Evolutionary conservation across 1,140 invertebrate genomes (phyloP).

Genomic region (Drosophila kohkoa): DNA sequence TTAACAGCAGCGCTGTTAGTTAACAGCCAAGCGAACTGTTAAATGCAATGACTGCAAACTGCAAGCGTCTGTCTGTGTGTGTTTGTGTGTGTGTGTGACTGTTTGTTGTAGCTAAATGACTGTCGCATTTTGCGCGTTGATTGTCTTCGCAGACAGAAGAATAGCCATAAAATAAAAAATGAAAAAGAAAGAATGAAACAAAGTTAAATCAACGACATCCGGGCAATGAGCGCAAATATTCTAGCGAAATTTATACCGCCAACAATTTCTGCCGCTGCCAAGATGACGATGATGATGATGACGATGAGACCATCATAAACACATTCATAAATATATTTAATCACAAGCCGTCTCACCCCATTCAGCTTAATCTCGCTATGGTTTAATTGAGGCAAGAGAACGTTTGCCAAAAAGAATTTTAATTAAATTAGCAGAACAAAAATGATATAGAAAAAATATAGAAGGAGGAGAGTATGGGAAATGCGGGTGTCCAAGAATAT

Average conservation of each 20-base stretch:
- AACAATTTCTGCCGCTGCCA: neutral
- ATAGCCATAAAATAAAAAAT: neutral
- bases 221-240: slow-evolving; percentile 50
- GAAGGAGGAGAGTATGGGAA: slow-evolving; percentile 2
- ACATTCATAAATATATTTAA: slow-evolving; percentile 26
- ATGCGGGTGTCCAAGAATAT: slow-evolving; percentile 55
- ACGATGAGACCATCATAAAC: slow-evolving; percentile 15
- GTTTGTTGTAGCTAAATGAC: slow-evolving; percentile 55
- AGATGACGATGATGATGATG: slow-evolving; percentile 1
- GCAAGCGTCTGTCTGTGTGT: neutral
- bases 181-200: slow-evolving; percentile 12
- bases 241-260: slow-evolving; percentile 37
- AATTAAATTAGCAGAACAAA: slow-evolving; percentile 64
- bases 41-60: slow-evolving; percentile 19
- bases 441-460: slow-evolving; percentile 17
- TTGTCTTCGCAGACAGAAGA: slow-evolving; percentile 73
- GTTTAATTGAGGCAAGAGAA: slow-evolving; percentile 52
- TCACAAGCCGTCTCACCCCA: neutral
- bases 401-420: slow-evolving; percentile 76
- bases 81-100: neutral
- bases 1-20: slow-evolving; percentile 18
- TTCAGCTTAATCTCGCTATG: neutral
- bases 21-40: slow-evolving; percentile 24
- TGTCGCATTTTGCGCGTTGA: slow-evolving; percentile 55
- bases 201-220: slow-evolving; percentile 81